Evolutionary conservation across 2,888 invertebrate species (phyloP).

Genomic region (Lithophane ornitopus): DNA sequence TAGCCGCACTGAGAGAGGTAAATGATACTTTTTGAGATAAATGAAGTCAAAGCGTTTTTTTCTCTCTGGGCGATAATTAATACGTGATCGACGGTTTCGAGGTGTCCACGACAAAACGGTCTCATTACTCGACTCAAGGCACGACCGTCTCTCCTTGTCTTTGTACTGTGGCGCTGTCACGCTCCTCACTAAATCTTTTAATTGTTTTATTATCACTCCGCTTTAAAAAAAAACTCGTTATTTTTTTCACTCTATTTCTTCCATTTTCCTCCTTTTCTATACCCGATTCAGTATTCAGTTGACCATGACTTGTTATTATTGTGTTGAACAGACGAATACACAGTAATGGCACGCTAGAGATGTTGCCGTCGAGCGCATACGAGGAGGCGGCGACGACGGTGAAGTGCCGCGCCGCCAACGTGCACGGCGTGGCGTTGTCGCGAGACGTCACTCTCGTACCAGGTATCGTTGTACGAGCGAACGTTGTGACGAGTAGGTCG

Average conservation of each 20-base stretch:
- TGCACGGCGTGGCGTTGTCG: constrained; percentile 94
- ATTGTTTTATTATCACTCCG: constrained; percentile 31
- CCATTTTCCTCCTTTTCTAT: neutral
- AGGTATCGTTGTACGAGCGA: constrained; percentile 85
- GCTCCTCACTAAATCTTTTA: constrained; percentile 28
- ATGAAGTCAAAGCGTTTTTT: neutral
- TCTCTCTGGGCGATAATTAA: constrained; percentile 57
- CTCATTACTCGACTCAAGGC: constrained; percentile 23
- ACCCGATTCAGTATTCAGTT: neutral
- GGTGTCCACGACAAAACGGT: constrained; percentile 7
- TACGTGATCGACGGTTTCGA: constrained; percentile 49
- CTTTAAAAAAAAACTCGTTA: constrained; percentile 8
- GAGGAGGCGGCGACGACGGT: constrained; percentile 60
- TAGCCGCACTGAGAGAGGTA: neutral
- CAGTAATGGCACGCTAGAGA: constrained; percentile 81
- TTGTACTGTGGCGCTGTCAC: constrained; percentile 5
- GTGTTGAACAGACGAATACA: constrained; percentile 64
- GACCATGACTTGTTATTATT: neutral
- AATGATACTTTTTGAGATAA: neutral
- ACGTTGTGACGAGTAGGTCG: neutral
- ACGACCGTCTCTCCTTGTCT: constrained; percentile 15
- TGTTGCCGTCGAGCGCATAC: constrained; percentile 69
- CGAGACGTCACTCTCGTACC: constrained; percentile 94
- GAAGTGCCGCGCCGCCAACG: constrained; percentile 94
- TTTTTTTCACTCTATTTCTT: neutral